Evolutionary conservation across 2,797 vertebrate species (phyloP).

Genomic region (Antennarius maculatus): DNA sequence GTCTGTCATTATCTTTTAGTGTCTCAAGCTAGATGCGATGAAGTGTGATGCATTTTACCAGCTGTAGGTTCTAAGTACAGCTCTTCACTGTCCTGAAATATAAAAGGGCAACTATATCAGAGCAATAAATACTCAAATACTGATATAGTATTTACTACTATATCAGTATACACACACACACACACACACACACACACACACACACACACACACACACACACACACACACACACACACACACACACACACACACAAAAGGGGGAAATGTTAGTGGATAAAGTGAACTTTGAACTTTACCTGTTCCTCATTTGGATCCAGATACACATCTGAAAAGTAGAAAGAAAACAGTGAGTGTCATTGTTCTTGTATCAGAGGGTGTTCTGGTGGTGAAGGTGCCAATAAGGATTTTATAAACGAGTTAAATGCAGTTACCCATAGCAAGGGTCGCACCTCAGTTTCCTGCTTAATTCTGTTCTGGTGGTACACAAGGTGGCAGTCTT

Average conservation of each 20-base stretch:
- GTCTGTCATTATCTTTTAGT: background rate
- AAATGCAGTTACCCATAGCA: background rate
- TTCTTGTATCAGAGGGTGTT: background rate
- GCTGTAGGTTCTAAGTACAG: constrained; percentile 78
- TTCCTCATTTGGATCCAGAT: constrained; percentile 82
- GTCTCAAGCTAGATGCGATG: background rate
- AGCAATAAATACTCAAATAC: background rate
- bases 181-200: no score
- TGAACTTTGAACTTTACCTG: constrained; percentile 65
- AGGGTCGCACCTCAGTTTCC: background rate
- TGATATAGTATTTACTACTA: no score
- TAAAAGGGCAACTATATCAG: constrained; percentile 16
- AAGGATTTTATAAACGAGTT: background rate
- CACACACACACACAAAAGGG: no score
- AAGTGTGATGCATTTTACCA: constrained; percentile 56
- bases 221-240: no score
- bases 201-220: no score
- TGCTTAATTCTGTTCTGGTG: no score
- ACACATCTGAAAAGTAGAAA: constrained; percentile 77
- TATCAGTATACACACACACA: no score
- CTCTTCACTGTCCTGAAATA: constrained; percentile 72
- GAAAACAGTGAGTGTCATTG: constrained; percentile 9
- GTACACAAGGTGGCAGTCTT: constrained; percentile 44
- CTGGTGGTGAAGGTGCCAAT: no score
- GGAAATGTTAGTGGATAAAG: no score